These are phyloP conservation scores for Meloe dianella DNA, from an alignment of 2,888 invertebrate genomes.

Conservation along the genomic window DNA sequence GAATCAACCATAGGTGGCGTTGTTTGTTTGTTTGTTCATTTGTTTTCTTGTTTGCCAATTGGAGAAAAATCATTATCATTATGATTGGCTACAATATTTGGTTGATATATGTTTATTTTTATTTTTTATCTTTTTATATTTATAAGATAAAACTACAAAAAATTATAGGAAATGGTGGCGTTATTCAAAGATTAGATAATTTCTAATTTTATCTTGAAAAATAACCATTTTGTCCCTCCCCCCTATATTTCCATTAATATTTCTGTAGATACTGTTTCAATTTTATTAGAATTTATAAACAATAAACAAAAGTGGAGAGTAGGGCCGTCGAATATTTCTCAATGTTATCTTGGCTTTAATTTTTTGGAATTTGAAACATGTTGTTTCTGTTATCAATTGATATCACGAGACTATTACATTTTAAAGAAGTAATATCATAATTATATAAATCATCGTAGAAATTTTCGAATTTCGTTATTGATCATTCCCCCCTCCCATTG, in stretches of 20 bases:
- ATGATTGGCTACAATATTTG: neutral
- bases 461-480: neutral
- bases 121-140: neutral
- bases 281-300: neutral
- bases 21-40: slow-evolving; percentile 7
- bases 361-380: slow-evolving; percentile 3
- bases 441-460: neutral
- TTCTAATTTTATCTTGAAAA: slow-evolving; percentile 1
- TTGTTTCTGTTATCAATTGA: neutral
- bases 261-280: neutral
- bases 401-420: neutral
- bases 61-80: neutral
- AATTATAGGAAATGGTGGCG: slow-evolving; percentile 6
- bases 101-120: neutral
- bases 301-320: neutral
- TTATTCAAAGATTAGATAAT: neutral
- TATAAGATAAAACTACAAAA: too few species aligned
- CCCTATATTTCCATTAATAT: too few species aligned
- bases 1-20: slow-evolving; percentile 6
- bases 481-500: too few species aligned
- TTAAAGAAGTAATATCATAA: neutral
- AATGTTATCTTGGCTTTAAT: neutral
- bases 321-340: neutral
- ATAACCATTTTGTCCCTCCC: neutral
- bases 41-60: neutral